Conservation (phyloP, 2,888 invertebrate species). For the Parnassius glacialis region DNA sequence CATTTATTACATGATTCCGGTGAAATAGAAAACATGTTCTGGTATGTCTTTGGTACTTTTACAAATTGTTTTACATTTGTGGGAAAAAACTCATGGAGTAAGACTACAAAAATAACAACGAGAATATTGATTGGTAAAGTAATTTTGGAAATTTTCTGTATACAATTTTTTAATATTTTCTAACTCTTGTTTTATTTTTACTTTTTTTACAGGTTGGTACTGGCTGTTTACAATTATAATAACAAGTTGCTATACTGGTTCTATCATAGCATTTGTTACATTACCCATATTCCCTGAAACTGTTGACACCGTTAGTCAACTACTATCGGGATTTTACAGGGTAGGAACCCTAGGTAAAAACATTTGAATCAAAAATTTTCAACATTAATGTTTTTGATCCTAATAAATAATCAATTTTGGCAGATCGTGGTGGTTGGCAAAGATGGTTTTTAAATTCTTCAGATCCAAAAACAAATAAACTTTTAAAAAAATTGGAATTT, state of each 20-base stretch:
- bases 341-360: slow-evolving; percentile 85
- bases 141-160: slow-evolving; percentile 7
- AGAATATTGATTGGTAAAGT: slow-evolving; percentile 85
- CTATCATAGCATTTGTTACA: slow-evolving; percentile 91
- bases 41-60: slow-evolving; percentile 93
- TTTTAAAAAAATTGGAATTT: slow-evolving; percentile 85
- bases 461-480: slow-evolving; percentile 81
- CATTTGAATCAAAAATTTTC: neutral
- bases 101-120: slow-evolving; percentile 84
- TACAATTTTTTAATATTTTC: slow-evolving; percentile 3
- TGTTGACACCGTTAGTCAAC: slow-evolving; percentile 84
- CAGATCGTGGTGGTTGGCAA: slow-evolving; percentile 89
- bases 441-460: slow-evolving; percentile 86
- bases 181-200: slow-evolving; percentile 4
- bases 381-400: neutral
- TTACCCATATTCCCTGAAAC: slow-evolving; percentile 88
- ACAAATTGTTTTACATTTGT: slow-evolving; percentile 89
- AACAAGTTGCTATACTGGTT: slow-evolving; percentile 91
- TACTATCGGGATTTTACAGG: slow-evolving; percentile 84
- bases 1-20: slow-evolving; percentile 85
- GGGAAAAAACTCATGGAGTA: slow-evolving; percentile 86
- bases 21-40: slow-evolving; percentile 91
- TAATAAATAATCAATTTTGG: neutral
- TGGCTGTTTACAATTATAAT: slow-evolving; percentile 94
- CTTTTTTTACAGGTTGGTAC: slow-evolving; percentile 82